These are phyloP conservation scores for Murina feae DNA, from an alignment of 2,113 vertebrate genomes.

Conservation along the genomic window DNA sequence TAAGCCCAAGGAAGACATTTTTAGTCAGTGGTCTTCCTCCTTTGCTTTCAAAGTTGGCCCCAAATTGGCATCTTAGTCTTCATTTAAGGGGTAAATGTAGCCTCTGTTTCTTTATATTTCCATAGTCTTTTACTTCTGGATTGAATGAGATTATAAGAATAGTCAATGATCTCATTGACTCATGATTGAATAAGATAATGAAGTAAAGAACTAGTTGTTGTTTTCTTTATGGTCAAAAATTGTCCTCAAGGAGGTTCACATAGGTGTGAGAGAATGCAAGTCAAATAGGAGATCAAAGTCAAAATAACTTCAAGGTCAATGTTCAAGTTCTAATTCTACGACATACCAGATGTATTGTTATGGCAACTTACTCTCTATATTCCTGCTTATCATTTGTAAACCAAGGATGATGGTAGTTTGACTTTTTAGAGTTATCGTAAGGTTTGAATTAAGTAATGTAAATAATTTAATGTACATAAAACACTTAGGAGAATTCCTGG, in stretches of 20 bases:
- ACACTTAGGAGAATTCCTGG: background rate
- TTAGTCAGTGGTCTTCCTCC: background rate
- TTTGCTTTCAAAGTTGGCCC: background rate
- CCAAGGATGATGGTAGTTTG: background rate
- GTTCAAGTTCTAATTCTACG: background rate
- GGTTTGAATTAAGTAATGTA: background rate
- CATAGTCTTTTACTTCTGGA: background rate
- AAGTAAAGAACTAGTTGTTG: too few relatives aligned
- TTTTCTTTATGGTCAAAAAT: background rate
- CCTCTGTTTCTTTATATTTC: background rate
- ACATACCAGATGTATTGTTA: fast-evolving
- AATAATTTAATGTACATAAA: background rate
- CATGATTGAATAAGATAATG: too few relatives aligned
- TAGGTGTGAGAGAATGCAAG: background rate
- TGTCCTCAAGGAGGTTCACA: background rate
- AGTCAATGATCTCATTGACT: background rate
- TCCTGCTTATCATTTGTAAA: background rate
- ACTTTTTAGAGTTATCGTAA: background rate
- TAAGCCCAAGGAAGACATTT: background rate
- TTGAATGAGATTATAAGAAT: background rate
- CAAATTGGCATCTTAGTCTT: background rate
- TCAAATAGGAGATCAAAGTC: background rate
- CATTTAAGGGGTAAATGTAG: background rate
- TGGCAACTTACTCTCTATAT: background rate
- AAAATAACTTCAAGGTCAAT: background rate